Evolutionary conservation across 1,140 invertebrate species (phyloP).

Genomic region (Subanguina moxae): DNA sequence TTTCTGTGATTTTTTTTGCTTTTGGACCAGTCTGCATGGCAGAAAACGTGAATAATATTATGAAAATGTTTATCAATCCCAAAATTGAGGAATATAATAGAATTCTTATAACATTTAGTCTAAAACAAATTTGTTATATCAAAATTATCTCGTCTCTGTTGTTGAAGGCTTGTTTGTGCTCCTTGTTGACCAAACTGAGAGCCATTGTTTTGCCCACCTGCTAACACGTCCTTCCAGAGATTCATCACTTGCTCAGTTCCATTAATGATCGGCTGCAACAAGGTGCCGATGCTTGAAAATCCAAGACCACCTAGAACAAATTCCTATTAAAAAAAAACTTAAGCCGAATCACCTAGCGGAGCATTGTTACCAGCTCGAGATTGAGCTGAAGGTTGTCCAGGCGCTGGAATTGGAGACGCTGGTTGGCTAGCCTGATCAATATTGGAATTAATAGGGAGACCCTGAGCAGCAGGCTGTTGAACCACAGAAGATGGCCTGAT

Average conservation of each 20-base stretch:
- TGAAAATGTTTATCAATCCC: too few relatives aligned
- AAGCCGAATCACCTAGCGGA: background rate
- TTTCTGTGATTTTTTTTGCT: too few relatives aligned
- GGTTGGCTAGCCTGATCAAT: background rate
- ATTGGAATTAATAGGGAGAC: background rate
- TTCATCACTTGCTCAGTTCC: slow-evolving; percentile 7
- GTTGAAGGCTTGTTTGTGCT: too few relatives aligned
- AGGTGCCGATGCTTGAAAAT: background rate
- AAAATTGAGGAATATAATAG: too few relatives aligned
- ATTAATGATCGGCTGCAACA: slow-evolving; percentile 5
- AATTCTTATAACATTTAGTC: too few relatives aligned
- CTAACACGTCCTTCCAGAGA: background rate
- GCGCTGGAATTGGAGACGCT: background rate
- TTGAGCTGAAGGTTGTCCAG: background rate
- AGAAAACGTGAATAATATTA: too few relatives aligned
- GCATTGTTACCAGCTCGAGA: background rate
- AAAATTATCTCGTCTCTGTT: too few relatives aligned
- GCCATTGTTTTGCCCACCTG: background rate
- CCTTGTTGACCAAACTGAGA: too few relatives aligned
- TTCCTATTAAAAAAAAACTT: background rate
- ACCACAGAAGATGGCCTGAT: too few relatives aligned
- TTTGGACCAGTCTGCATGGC: too few relatives aligned
- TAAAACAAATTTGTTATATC: too few relatives aligned
- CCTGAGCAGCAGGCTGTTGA: too few relatives aligned
- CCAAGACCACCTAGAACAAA: background rate